Evolutionary conservation across 2,113 vertebrate genomes (phyloP).

Genomic region (Lophius piscatorius): DNA sequence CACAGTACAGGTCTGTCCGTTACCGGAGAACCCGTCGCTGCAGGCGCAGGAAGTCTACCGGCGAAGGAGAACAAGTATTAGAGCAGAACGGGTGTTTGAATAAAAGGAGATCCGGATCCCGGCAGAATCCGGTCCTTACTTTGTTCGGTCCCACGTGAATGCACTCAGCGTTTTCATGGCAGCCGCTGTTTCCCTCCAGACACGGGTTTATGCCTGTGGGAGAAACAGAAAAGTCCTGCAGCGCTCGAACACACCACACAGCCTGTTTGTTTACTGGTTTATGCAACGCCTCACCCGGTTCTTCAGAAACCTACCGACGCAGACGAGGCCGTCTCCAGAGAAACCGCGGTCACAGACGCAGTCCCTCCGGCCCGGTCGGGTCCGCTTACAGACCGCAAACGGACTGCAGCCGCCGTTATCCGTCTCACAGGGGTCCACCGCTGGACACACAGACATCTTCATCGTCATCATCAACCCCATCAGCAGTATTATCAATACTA

Average conservation of each 20-base stretch:
- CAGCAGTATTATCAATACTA: too few species aligned
- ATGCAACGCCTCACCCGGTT: too few species aligned
- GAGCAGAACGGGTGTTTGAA: neutral
- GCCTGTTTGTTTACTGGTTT: too few species aligned
- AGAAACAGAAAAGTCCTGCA: slow-evolving; percentile 26
- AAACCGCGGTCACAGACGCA: slow-evolving; percentile 85
- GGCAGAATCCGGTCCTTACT: slow-evolving; percentile 69
- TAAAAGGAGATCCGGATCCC: too few species aligned
- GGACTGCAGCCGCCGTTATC: slow-evolving; percentile 87
- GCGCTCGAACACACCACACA: slow-evolving; percentile 8
- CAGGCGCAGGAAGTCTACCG: slow-evolving; percentile 88
- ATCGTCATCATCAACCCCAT: neutral
- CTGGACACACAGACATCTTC: slow-evolving; percentile 64
- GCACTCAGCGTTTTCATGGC: slow-evolving; percentile 87
- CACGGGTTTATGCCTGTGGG: slow-evolving; percentile 92
- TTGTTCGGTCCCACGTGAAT: slow-evolving; percentile 90
- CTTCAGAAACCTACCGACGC: slow-evolving; percentile 84
- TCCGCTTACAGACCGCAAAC: slow-evolving; percentile 85
- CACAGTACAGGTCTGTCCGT: slow-evolving; percentile 83
- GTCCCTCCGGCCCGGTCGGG: slow-evolving; percentile 80
- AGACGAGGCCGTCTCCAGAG: slow-evolving; percentile 87
- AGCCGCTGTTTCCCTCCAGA: slow-evolving; percentile 83
- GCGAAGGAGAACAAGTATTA: neutral
- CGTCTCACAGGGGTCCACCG: slow-evolving; percentile 81
- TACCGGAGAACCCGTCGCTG: slow-evolving; percentile 79